Percentiles rank a stretch among this genome's conserved stretches.
Conservation (phyloP, 1,140 invertebrate species). For the Bombus superbus region DNA sequence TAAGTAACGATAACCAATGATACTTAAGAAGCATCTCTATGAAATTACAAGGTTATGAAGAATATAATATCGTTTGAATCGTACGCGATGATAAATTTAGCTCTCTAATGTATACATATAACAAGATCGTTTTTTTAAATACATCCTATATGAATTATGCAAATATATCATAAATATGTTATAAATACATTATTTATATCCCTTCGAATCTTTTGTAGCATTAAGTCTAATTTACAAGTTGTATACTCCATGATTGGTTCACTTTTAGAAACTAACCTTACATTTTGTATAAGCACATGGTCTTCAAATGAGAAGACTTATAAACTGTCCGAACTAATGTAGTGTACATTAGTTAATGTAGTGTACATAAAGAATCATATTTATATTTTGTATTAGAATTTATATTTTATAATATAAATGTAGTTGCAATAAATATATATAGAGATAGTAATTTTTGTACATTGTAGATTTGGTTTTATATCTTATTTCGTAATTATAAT, state of each 20-base stretch:
- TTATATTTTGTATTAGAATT: neutral
- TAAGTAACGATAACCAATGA: conserved; percentile 29
- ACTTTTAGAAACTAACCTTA: neutral
- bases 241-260: conserved; percentile 7
- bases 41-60: neutral
- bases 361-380: neutral
- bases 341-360: too few relatives aligned
- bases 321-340: neutral
- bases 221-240: conserved; percentile 3
- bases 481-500: neutral
- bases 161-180: too few relatives aligned
- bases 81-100: neutral
- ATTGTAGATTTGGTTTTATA: neutral
- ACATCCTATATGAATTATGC: neutral
- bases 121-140: neutral
- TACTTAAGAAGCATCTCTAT: conserved; percentile 15
- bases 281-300: neutral
- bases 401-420: neutral
- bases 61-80: neutral
- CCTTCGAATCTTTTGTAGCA: neutral
- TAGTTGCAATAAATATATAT: neutral
- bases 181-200: neutral
- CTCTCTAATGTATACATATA: neutral
- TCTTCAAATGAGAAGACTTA: neutral
- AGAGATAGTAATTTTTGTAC: neutral